These are phyloP conservation scores for Tachuris rubrigastra DNA, from an alignment of 2,113 vertebrate species.

Conservation along the genomic window DNA sequence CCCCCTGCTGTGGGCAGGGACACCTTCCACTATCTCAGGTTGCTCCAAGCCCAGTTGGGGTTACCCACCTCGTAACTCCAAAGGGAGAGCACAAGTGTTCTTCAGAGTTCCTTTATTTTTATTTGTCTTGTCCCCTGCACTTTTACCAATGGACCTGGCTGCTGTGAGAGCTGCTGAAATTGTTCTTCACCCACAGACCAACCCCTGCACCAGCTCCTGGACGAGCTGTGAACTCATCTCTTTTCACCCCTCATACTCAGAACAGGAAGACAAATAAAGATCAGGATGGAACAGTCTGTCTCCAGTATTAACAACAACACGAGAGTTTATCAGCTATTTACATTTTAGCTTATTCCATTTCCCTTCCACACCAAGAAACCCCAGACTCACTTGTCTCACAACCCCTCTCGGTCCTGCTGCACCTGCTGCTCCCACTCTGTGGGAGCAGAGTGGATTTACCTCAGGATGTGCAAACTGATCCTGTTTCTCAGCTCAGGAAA, in stretches of 20 bases:
- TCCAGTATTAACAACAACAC: not conserved
- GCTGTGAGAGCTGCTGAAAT: not conserved
- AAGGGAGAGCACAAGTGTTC: rapidly evolving
- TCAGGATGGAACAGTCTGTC: not conserved
- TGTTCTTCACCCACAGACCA: not conserved
- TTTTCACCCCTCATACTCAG: not conserved
- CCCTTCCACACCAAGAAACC: not conserved
- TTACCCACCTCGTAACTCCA: not conserved
- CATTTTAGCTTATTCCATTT: not conserved
- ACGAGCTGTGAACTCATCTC: not conserved
- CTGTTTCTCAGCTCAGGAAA: slow-evolving; percentile 1
- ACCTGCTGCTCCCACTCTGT: not conserved
- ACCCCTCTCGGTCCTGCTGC: not conserved
- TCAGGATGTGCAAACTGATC: not conserved
- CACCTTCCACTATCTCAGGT: not conserved
- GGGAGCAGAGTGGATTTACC: not conserved
- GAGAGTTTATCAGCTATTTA: not conserved
- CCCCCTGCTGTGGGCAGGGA: not conserved
- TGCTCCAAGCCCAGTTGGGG: not conserved
- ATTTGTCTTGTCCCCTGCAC: not conserved
- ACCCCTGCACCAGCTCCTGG: not conserved
- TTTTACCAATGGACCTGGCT: not conserved
- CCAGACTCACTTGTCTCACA: rapidly evolving
- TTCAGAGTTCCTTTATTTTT: not conserved
- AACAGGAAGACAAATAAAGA: not conserved